Percentiles rank a stretch among this genome's conserved stretches.
These are phyloP conservation scores for Nerophis lumbriciformis DNA, from an alignment of 2,113 vertebrate genomes.

Conservation along the genomic window DNA sequence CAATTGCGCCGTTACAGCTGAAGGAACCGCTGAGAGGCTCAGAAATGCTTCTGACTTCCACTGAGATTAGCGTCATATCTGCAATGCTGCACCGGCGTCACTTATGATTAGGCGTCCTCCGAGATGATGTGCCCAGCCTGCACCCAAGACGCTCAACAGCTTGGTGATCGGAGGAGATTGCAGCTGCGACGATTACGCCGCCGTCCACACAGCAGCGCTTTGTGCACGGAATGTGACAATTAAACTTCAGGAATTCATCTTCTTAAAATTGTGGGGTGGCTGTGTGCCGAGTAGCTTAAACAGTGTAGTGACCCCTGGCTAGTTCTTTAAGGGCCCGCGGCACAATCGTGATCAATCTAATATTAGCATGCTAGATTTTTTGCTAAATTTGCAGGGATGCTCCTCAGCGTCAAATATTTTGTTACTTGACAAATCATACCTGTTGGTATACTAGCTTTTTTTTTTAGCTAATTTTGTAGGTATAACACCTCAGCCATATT, in stretches of 20 bases:
- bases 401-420: too few relatives aligned
- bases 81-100: slow-evolving; percentile 57
- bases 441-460: too few relatives aligned
- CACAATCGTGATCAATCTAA: too few relatives aligned
- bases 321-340: too few relatives aligned
- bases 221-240: not conserved
- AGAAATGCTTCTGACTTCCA: slow-evolving; percentile 66
- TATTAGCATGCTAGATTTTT: too few relatives aligned
- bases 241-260: not conserved
- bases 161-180: slow-evolving; percentile 46
- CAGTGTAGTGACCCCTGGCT: too few relatives aligned
- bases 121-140: slow-evolving; percentile 36
- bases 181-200: slow-evolving; percentile 31
- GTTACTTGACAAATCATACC: too few relatives aligned
- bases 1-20: slow-evolving; percentile 31
- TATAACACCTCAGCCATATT: too few relatives aligned
- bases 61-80: slow-evolving; percentile 58
- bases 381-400: too few relatives aligned
- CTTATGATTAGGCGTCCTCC: slow-evolving; percentile 63
- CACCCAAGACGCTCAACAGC: slow-evolving; percentile 33
- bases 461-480: too few relatives aligned
- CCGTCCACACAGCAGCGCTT: slow-evolving; percentile 23
- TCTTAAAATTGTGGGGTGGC: not conserved
- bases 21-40: slow-evolving; percentile 44
- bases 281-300: too few relatives aligned